Percentiles rank a stretch among this genome's conserved stretches.
Conservation (phyloP, 2,113 vertebrate genomes). For the Callospermophilus lateralis region DNA sequence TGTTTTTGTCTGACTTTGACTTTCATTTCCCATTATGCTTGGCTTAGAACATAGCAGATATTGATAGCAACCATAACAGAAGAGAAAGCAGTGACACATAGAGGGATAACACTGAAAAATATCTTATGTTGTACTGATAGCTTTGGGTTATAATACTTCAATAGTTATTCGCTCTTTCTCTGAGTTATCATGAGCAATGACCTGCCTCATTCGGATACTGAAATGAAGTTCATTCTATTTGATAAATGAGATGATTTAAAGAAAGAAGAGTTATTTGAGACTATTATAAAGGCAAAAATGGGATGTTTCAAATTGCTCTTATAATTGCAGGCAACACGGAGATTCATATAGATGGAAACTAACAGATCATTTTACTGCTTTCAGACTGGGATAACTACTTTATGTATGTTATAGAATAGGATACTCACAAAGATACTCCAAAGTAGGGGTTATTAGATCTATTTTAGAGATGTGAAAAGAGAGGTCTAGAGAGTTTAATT, state of each 20-base stretch:
- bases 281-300: not conserved
- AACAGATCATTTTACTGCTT: not conserved
- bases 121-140: not conserved
- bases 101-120: not conserved
- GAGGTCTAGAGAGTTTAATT: not conserved
- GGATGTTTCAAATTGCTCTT: not conserved
- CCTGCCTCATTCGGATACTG: not conserved
- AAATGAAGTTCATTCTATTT: not conserved
- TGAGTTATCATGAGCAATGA: not conserved
- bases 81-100: not conserved
- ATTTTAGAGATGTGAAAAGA: not conserved
- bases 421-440: not conserved
- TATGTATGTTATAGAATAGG: not conserved
- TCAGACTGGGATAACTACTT: not conserved
- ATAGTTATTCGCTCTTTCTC: not conserved
- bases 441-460: not conserved
- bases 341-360: not conserved
- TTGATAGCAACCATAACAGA: not conserved
- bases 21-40: not conserved
- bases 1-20: not conserved
- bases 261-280: not conserved
- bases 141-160: not conserved
- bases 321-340: not conserved
- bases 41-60: slow-evolving; percentile 4
- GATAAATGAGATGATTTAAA: not conserved